Base-by-base conservation (phyloP, 2,888 invertebrate genomes). In the Linnaemya tessellans region DNA sequence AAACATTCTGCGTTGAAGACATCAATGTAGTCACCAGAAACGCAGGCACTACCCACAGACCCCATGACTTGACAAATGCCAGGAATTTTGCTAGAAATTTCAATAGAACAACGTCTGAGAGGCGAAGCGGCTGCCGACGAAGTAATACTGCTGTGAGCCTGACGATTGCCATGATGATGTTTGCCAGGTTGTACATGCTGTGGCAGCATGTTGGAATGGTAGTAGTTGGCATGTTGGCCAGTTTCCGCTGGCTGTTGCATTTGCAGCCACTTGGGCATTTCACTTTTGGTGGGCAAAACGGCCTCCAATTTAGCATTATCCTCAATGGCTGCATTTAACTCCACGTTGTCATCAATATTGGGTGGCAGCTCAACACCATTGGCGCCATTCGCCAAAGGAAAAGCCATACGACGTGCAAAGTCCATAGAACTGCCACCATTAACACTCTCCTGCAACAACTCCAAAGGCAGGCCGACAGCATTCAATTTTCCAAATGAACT, bases 21-120 rank as follows among this genome's bases (percentile, higher is more conserved):
- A 68, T 91, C 92, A 88, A 92, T 90, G 67, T 91, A 90, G 49
- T 92, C 92, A 20, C 92, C 92, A 56, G 92, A 89, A 54, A 91
- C 88, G 68, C 92, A 92, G 81, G 91, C 90, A 67, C 88, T 89
- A 43, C 92, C 92, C 30, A 90, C 88, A 56, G 88, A 88, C 70
- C 88, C 88, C 90, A 92, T 89, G 25, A 90, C 88, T 83, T 92
- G 89, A 81, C 92, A 92, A 80, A 88, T 81, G 65, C 92, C 92
- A 18, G 88, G 88, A 43, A 92, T 89, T 60, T 91, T 90, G 84
- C 87, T 91, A 65, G 91, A 89, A 15, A 92, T 90, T 84, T 91
- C 91, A 70, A 92, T 91, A 80, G 88, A 88, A 79, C 92, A 92
- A 18, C 87, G 87, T 71, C 89, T 88, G 3, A 83, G 56, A 1